Evolutionary conservation across 2,888 invertebrate genomes (phyloP).

Genomic region (Globia sparganii): DNA sequence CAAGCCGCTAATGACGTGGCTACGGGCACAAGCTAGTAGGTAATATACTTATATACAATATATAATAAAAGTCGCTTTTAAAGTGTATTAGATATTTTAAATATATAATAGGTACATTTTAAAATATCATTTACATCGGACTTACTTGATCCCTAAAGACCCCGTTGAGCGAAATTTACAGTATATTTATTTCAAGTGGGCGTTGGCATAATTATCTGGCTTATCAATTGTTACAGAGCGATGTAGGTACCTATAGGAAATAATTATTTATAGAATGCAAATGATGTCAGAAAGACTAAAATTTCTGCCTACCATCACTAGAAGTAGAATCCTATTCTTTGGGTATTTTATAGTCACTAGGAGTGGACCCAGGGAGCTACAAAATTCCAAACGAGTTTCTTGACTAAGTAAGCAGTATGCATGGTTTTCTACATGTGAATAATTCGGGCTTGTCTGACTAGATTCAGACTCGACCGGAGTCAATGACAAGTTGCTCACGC

Average conservation of each 20-base stretch:
- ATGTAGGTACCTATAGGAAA: background rate
- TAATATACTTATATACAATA: no score
- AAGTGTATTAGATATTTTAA: no score
- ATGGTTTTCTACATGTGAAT: no score
- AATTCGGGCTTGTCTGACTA: no score
- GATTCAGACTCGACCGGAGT: no score
- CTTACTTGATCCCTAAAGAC: background rate
- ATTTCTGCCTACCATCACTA: background rate
- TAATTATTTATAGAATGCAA: background rate
- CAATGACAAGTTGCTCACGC: no score
- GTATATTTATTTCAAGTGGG: background rate
- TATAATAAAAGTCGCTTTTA: no score
- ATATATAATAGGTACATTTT: no score
- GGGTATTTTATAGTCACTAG: background rate
- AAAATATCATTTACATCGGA: background rate
- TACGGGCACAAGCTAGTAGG: no score
- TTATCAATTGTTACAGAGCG: slow-evolving; percentile 37
- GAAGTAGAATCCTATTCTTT: background rate
- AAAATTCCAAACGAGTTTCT: no score
- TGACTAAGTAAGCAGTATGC: no score
- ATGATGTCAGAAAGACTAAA: background rate
- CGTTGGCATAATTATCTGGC: slow-evolving; percentile 27
- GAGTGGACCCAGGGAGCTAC: background rate
- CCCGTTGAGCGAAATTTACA: slow-evolving; percentile 1
- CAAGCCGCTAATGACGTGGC: no score